Conservation (phyloP, 2,888 invertebrate species). For the Homarus gammarus region DNA sequence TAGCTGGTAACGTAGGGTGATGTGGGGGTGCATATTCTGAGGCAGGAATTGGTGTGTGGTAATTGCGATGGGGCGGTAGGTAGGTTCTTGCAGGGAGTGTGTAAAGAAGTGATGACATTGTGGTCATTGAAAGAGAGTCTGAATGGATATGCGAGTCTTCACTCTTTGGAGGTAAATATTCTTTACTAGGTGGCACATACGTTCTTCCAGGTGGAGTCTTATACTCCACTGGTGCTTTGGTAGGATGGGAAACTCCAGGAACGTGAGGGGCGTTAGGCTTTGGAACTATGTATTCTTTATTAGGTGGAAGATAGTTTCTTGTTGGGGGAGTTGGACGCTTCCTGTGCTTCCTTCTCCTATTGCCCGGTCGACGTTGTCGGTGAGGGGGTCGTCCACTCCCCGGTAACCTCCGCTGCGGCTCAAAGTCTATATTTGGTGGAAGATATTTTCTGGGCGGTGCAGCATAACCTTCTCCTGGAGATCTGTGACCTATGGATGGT, state of each 20-base stretch:
- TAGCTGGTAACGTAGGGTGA: conserved; percentile 10
- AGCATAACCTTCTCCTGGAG: conserved; percentile 25
- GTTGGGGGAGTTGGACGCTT: conserved; percentile 53
- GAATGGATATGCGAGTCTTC: neutral
- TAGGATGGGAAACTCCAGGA: neutral
- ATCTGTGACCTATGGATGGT: neutral
- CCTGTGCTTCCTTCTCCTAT: conserved; percentile 53
- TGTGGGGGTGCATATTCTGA: conserved; percentile 29
- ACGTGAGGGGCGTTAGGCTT: neutral
- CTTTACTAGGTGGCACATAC: conserved; percentile 2
- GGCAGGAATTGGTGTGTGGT: conserved; percentile 25
- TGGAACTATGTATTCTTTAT: neutral
- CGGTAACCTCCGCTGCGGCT: neutral
- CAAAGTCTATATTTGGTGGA: conserved; percentile 48
- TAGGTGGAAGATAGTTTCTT: conserved; percentile 49
- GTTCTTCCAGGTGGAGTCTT: conserved; percentile 33
- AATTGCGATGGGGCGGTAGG: conserved; percentile 39
- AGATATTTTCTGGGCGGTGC: conserved; percentile 59
- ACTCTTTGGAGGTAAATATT: conserved; percentile 4
- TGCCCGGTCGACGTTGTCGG: conserved; percentile 44
- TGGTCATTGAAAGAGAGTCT: neutral
- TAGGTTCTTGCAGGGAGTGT: conserved; percentile 49
- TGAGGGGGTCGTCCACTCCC: conserved; percentile 30
- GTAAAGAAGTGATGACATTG: neutral
- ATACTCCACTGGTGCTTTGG: neutral